Percentiles rank a stretch among this genome's conserved stretches.
These are phyloP conservation scores for Holotrichia oblita DNA, from an alignment of 1,140 invertebrate genomes.

Conservation along the genomic window DNA sequence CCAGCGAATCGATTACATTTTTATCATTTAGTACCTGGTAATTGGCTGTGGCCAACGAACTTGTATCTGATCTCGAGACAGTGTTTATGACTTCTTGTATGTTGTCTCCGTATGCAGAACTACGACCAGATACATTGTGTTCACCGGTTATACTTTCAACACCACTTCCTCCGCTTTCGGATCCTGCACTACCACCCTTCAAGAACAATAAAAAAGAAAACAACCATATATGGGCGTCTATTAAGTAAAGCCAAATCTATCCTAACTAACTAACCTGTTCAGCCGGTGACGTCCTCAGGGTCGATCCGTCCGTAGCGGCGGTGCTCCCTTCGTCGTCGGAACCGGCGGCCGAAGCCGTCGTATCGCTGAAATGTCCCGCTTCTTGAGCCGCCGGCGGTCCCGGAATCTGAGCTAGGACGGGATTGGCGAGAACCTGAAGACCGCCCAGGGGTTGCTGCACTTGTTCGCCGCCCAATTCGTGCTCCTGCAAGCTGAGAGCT, in stretches of 20 bases:
- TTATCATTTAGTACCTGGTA: conserved; percentile 46
- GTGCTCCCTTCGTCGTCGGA: conserved; percentile 96
- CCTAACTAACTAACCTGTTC: conserved; percentile 73
- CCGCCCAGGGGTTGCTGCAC: conserved; percentile 38
- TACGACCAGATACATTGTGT: conserved; percentile 82
- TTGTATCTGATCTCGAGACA: conserved; percentile 64
- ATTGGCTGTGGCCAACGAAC: conserved; percentile 62
- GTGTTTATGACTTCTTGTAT: conserved; percentile 62
- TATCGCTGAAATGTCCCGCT: conserved; percentile 77
- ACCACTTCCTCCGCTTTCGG: conserved; percentile 88
- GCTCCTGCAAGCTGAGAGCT: conserved; percentile 89
- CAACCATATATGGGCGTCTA: too few relatives aligned
- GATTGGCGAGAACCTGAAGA: conserved; percentile 47
- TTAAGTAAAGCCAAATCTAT: neutral
- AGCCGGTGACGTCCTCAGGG: conserved; percentile 87
- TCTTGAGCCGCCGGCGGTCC: conserved; percentile 53
- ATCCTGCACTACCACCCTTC: conserved; percentile 76
- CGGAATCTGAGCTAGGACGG: conserved; percentile 11
- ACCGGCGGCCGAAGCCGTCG: conserved; percentile 83
- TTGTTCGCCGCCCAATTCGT: conserved; percentile 55
- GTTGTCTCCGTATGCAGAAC: conserved; percentile 82
- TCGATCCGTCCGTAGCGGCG: conserved; percentile 91
- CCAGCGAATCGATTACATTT: too few relatives aligned
- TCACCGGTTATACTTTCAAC: conserved; percentile 92
- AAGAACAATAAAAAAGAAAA: conserved; percentile 32